Evolutionary conservation across 2,113 vertebrate genomes (phyloP), one percentile per base, ranked within the genome.

Genomic region (Struthidea cinerea): DNA sequence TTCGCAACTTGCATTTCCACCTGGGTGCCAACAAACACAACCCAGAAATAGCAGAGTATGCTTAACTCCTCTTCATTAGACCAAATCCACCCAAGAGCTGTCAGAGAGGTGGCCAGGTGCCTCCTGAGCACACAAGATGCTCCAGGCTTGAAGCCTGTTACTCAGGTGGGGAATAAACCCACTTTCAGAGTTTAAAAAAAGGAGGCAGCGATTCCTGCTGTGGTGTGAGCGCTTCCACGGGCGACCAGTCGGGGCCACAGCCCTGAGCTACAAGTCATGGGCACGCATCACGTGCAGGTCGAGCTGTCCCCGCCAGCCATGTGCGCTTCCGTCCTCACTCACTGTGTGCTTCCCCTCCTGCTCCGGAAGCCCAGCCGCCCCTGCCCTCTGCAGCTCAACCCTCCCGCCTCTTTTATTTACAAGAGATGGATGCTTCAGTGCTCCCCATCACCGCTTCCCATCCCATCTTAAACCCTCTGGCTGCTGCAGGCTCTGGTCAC

Each of bases 261-360:
- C 6, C 5, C 39, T 0, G 3, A 76, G 52, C 7, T 56, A 65
- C 10, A 2, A 39, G 42, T 11, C 50, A 6, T 0, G 5, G 50
- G 65, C 77, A 71, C 14, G 1, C 28, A 32, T 5, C 7, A 9
- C 2, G 7, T 1, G 5, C 16, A 21, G 46, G 22, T 4, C 0
- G 7, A 37, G 56, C 53, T 9, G 3, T 13, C 52, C 60, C 87
- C 0, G 1, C 35, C 16, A 11, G 3, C 42, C 9, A 3, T 4
- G 1, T 3, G 33, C 0, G 1, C 53, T 94, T 89, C 90, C 11
- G 8, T 32, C 61, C 79, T 19, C 11, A 0, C 90, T 53, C 19
- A 0, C 69, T 16, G 5, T 0, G 4, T 0, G 69, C 76, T 65
- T 90, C 35, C 81, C 70, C 60, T 70, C 68, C n/a, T 0, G 7